Evolutionary conservation across 2,888 invertebrate genomes (phyloP), one percentile per base, ranked within the genome.

Genomic region (Polydrusus cervinus): DNA sequence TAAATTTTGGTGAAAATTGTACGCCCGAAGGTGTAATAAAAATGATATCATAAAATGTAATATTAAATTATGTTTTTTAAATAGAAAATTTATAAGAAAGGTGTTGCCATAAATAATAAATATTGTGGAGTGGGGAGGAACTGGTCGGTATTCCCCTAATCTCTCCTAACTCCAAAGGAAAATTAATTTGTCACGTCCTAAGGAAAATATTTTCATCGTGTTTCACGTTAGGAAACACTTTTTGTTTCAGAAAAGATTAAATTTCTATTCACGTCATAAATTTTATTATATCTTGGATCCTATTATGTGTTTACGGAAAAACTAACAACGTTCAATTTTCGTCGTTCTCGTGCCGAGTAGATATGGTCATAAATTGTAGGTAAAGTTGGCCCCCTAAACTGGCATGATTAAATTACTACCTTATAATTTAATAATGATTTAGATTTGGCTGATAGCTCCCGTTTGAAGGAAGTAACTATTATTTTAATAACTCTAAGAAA

Each of bases 321-420:
- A 53, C 53, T 53, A 53, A 53, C 53, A 25, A 53, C 30, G 53
- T 53, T 30, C 53, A 53, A 53, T 53, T 53, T 53, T 53, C 53
- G 53, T 30, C 25, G 13, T 53, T 53, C n/a, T 30, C 53, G 53
- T 53, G 25, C 30, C n/a, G 13, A 25, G 30, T 30, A n/a, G n/a
- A n/a, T n/a, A n/a, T n/a, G 25, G 30, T 53, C 25, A 8, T 53
- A 53, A 53, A 53, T 53, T 51, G 25, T n/a, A 53, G 53, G 25
- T 25, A 53, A 53, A 53, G 7, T 53, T 53, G 51, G 20, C 20
- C 51, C 20, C 20, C 9, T 20, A 20, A 20, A 20, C 20, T 53
- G 25, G 13, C 30, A 25, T 30, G n/a, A n/a, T n/a, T 7, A 53
- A 30, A 53, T 53, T 53, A 53, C n/a, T 20, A 1, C 53, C n/a